phyloP scores from a whole-genome alignment of 2,888 invertebrate species.

The Brassicogethes aeneus region DNA sequence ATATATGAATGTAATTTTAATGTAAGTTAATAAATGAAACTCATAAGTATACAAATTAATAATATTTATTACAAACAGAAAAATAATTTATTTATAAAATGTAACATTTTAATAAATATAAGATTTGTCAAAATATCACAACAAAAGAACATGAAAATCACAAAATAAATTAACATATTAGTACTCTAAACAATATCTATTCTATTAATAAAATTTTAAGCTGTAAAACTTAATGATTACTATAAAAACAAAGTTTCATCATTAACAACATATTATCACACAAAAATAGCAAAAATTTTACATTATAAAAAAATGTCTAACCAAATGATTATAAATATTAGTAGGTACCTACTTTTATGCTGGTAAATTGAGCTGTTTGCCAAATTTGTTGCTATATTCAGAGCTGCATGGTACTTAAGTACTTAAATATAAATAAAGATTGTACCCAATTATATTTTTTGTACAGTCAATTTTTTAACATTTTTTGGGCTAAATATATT shows the following conservation, averaged over 20 bases:
- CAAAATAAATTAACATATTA: not conserved
- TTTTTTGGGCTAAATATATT: no score
- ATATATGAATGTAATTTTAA: not conserved
- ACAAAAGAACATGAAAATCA: constrained; percentile 1
- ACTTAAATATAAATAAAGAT: no score
- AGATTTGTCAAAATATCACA: constrained; percentile 2
- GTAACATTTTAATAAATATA: not conserved
- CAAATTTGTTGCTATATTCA: no score
- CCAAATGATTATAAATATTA: no score
- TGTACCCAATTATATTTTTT: no score
- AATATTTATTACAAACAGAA: not conserved
- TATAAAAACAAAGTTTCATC: not conserved
- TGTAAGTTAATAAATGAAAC: not conserved
- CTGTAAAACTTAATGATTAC: not conserved
- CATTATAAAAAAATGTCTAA: no score
- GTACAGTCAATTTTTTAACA: no score
- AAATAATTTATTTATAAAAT: not conserved
- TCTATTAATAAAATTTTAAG: not conserved
- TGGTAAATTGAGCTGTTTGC: no score
- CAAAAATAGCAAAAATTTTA: no score
- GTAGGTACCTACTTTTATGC: no score
- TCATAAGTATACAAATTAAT: not conserved
- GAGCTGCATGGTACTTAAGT: no score
- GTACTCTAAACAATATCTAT: not conserved
- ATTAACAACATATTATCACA: no score